These are phyloP conservation scores for Scaptomyza tumidula DNA, from an alignment of 2,888 invertebrate genomes.

Conservation along the genomic window DNA sequence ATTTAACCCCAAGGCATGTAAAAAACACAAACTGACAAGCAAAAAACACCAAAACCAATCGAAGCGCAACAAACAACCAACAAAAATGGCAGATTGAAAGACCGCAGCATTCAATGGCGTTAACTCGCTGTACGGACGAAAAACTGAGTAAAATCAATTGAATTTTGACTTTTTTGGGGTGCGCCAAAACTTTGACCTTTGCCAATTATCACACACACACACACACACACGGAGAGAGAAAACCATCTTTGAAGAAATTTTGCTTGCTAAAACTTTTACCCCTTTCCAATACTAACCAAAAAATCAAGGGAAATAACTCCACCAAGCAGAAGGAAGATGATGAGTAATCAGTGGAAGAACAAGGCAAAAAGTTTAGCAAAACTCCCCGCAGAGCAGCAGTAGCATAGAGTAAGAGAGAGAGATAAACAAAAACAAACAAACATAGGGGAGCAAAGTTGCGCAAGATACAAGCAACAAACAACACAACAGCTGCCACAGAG, in stretches of 20 bases:
- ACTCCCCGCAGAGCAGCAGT: conserved; percentile 37
- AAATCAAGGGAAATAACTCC: conserved; percentile 68
- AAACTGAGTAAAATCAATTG: conserved; percentile 50
- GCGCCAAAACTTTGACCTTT: conserved; percentile 43
- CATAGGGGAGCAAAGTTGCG: conserved; percentile 22
- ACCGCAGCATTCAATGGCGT: conserved; percentile 25
- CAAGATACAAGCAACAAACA: conserved; percentile 11
- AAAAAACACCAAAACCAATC: conserved; percentile 13
- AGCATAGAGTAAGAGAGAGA: not conserved
- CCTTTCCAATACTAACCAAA: conserved; percentile 47
- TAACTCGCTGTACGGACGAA: not conserved
- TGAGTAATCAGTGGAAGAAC: conserved; percentile 26
- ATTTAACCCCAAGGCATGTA: conserved; percentile 46
- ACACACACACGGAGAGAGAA: conserved; percentile 45
- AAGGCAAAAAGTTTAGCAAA: conserved; percentile 38
- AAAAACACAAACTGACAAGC: conserved; percentile 3
- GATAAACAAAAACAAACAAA: conserved; percentile 19
- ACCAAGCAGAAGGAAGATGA: conserved; percentile 12
- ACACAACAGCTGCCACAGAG: conserved; percentile 9
- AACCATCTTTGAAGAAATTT: conserved; percentile 51
- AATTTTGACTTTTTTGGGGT: conserved; percentile 36
- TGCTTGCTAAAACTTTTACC: conserved; percentile 61
- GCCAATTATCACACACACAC: conserved; percentile 70
- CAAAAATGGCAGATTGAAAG: not conserved
- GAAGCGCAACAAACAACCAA: conserved; percentile 12